A percentile compares a stretch with the other conserved stretches of the same genome.
These are phyloP conservation scores for Dinoponera quadriceps DNA, from an alignment of 1,140 invertebrate species.

Conservation along the genomic window DNA sequence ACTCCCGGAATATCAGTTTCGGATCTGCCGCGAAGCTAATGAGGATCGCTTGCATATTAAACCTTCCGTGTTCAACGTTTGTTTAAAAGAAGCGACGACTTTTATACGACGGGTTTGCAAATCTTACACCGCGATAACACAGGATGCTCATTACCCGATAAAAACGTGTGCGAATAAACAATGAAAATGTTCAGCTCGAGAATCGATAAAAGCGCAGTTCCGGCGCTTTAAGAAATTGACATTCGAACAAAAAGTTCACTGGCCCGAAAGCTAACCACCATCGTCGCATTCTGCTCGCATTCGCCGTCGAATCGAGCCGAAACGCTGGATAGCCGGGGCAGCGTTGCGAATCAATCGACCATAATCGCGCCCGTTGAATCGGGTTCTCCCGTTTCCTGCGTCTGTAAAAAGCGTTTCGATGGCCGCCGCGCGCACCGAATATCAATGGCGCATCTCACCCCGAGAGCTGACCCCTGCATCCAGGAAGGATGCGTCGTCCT, in stretches of 20 bases:
- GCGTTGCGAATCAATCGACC: slow-evolving; percentile 70
- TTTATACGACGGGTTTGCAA: too few species aligned
- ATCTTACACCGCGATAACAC: too few species aligned
- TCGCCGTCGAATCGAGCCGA: slow-evolving; percentile 45
- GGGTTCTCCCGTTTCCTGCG: slow-evolving; percentile 24
- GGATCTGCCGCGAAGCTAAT: too few species aligned
- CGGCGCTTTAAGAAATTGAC: not conserved
- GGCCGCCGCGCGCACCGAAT: slow-evolving; percentile 66
- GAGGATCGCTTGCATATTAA: too few species aligned
- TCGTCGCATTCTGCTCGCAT: slow-evolving; percentile 54
- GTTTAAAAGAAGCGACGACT: too few species aligned
- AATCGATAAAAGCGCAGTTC: not conserved
- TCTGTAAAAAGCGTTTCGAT: slow-evolving; percentile 69
- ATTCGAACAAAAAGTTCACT: slow-evolving; percentile 12
- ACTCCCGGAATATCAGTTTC: too few species aligned
- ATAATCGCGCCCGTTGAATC: slow-evolving; percentile 59
- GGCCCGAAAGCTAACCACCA: not conserved
- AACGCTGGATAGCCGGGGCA: slow-evolving; percentile 40
- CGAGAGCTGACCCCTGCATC: slow-evolving; percentile 44
- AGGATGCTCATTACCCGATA: too few species aligned
- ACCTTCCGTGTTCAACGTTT: too few species aligned
- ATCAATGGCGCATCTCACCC: slow-evolving; percentile 62
- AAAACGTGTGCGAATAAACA: too few species aligned
- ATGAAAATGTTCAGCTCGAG: not conserved
- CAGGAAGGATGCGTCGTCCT: slow-evolving; percentile 61